Conservation (phyloP, 2,113 vertebrate species). For the Thamnaconus septentrionalis region DNA sequence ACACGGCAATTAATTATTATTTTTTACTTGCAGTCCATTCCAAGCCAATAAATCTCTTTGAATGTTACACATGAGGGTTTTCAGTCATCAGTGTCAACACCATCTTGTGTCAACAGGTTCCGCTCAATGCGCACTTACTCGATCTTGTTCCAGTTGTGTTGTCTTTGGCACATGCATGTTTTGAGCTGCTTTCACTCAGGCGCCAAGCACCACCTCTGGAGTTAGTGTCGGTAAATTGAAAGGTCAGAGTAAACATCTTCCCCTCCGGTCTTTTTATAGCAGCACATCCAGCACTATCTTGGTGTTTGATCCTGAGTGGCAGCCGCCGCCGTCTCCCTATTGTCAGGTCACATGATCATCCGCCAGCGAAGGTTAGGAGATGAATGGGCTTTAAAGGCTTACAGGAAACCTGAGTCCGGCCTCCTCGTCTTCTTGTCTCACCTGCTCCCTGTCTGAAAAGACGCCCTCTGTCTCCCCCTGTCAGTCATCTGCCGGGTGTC, state of each 20-base stretch:
- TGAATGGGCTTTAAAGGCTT: slow-evolving; percentile 59
- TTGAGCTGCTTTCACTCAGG: no score
- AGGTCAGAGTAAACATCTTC: neutral
- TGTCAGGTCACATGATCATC: slow-evolving; percentile 27
- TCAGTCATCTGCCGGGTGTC: neutral
- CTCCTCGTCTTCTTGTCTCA: slow-evolving; percentile 24
- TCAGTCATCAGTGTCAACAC: no score
- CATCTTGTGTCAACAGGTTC: no score
- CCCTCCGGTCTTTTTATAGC: slow-evolving; percentile 8
- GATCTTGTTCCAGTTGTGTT: no score
- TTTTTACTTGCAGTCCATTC: no score
- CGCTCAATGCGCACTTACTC: no score
- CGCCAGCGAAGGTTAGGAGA: slow-evolving; percentile 35
- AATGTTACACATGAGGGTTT: no score
- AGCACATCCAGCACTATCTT: neutral
- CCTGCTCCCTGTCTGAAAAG: slow-evolving; percentile 20
- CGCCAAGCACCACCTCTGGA: no score
- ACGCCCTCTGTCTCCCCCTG: neutral
- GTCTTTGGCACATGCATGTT: no score
- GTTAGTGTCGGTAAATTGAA: neutral
- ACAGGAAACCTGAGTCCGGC: slow-evolving; percentile 54
- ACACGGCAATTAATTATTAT: no score
- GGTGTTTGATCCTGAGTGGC: slow-evolving; percentile 28
- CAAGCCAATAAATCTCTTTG: no score
- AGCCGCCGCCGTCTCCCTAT: slow-evolving; percentile 10